A percentile compares a stretch with the other conserved stretches of the same genome.
Evolutionary conservation across 2,797 vertebrate species (phyloP).

Genomic region (Alosa sapidissima): DNA sequence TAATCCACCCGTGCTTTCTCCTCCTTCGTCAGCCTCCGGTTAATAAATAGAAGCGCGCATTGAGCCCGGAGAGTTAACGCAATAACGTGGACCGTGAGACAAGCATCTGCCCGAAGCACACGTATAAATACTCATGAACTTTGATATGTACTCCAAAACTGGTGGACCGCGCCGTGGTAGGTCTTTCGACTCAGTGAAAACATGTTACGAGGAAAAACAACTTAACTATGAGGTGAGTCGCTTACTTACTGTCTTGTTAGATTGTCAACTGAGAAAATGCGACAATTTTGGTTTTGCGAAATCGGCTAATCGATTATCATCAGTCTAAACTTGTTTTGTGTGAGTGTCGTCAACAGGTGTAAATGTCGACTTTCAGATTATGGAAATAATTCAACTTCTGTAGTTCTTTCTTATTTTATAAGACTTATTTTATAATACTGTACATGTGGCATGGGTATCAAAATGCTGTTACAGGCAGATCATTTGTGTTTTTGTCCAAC

Average conservation of each 20-base stretch:
- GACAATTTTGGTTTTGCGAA: too few species aligned
- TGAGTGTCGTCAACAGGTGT: not conserved
- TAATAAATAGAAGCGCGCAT: not conserved
- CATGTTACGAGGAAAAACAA: constrained; percentile 62
- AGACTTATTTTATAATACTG: too few species aligned
- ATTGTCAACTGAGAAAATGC: not conserved
- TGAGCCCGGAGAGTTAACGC: not conserved
- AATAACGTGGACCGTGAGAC: not conserved
- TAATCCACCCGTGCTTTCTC: not conserved
- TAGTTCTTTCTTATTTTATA: too few species aligned
- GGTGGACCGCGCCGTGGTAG: constrained; percentile 61
- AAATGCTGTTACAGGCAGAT: too few species aligned
- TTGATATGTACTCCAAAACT: constrained; percentile 59
- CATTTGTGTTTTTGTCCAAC: too few species aligned
- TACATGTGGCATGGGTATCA: too few species aligned
- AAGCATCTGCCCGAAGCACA: not conserved
- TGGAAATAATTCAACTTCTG: not conserved
- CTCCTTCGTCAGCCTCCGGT: not conserved
- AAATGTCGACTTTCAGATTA: not conserved
- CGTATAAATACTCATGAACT: constrained; percentile 30
- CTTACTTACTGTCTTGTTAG: not conserved
- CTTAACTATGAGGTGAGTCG: constrained; percentile 57
- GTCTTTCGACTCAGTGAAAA: constrained; percentile 68
- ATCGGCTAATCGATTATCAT: not conserved
- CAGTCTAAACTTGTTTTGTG: not conserved